A percentile compares a stretch with the other conserved stretches of the same genome.
Conservation (phyloP, 2,797 vertebrate genomes). For the Etheostoma nigrum region DNA sequence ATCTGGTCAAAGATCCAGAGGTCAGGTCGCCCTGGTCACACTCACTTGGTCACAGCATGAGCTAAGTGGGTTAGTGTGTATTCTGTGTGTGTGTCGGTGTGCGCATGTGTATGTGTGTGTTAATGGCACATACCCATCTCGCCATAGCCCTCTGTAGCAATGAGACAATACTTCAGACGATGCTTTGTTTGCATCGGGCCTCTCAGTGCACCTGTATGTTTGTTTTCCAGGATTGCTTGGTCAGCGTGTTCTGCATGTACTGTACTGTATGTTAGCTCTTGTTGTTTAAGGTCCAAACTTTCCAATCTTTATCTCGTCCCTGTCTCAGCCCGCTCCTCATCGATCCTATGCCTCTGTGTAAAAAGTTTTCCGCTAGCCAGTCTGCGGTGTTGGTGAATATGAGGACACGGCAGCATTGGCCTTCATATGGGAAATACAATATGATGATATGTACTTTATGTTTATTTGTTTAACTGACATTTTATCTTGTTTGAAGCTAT, state of each 20-base stretch:
- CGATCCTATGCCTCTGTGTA: conserved; percentile 45
- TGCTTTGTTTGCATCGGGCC: conserved; percentile 44
- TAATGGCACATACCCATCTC: conserved; percentile 1
- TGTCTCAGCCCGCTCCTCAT: conserved; percentile 59
- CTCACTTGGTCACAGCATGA: conserved; percentile 39
- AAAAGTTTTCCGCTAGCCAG: conserved; percentile 18
- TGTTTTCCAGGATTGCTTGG: conserved; percentile 61
- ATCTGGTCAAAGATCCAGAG: conserved; percentile 43
- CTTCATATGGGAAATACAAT: conserved; percentile 19
- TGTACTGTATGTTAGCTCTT: conserved; percentile 48
- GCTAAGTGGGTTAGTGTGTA: background rate
- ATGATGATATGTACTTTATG: background rate
- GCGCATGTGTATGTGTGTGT: conserved; percentile 4
- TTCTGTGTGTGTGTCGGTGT: background rate
- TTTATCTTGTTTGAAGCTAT: conserved; percentile 3
- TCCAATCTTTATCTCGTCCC: conserved; percentile 70
- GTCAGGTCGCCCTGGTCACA: conserved; percentile 55
- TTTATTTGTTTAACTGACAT: background rate
- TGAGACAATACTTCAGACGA: conserved; percentile 41
- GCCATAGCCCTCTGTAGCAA: conserved; percentile 8
- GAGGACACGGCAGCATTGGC: background rate
- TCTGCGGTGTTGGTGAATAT: conserved; percentile 22
- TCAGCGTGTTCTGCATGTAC: conserved; percentile 65
- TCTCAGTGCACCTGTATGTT: conserved; percentile 64
- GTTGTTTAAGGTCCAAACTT: conserved; percentile 65